Evolutionary conservation across 2,888 invertebrate genomes (phyloP), one percentile per base, ranked within the genome.

Genomic region (Phalera bucephala): DNA sequence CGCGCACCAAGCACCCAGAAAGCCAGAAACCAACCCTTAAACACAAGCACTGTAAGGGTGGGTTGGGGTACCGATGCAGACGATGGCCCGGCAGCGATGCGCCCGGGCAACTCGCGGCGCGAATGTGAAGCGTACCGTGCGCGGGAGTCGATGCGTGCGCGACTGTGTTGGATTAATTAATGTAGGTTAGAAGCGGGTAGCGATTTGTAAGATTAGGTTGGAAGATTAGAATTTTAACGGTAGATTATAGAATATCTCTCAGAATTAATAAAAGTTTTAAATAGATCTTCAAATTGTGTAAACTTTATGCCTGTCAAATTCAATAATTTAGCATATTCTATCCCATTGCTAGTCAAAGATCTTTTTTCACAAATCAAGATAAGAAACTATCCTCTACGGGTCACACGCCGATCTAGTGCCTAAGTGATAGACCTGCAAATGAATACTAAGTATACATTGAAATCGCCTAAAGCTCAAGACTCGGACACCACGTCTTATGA

Each of bases 111-210:
- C 77, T 72, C 68, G 73, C 81, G 74, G 65, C 75, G 79, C 73
- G 77, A 84, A 81, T 88, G 86, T 88, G 87, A 85, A 86, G 71
- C 68, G 85, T 85, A 84, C 64, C 86, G 83, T 70, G 29, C 29
- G 9, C 86, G 76, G 82, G 72, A 44, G 79, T 80, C 82, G 80
- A 76, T 45, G 58, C 67, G 54, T 70, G 66, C 75, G 75, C 72
- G 69, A 68, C 69, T 72, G 69, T 69, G 68, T 70, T 74, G 65
- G 45, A 13, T 23, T 81, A 72, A 74, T 69, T 72, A 78, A 66
- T 55, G 62, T 69, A 70, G 77, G 79, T 76, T 63, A 70, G 49
- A 61, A 68, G 75, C 69, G 70, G 45, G 36, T 52, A 52, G 67
- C 66, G 55, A 31, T 37, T 31, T 34, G 7, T 15, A 27, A 17